These are phyloP conservation scores for Cataglyphis cursor DNA, from an alignment of 2,888 invertebrate genomes.

Conservation along the genomic window DNA sequence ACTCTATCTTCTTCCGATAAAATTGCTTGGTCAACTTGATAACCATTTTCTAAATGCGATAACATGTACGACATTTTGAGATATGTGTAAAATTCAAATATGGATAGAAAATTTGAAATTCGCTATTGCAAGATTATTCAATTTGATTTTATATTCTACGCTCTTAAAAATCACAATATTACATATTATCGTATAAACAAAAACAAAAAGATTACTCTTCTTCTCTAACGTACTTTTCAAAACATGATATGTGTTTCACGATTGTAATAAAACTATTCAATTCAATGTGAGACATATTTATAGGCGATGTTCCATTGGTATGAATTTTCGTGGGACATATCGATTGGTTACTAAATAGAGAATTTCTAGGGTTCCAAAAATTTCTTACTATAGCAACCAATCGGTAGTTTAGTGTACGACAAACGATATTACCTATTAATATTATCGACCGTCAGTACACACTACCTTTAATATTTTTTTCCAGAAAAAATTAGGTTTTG, in stretches of 20 bases:
- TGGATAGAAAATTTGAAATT: conserved; percentile 19
- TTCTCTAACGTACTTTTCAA: not conserved
- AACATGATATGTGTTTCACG: no score
- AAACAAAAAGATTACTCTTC: not conserved
- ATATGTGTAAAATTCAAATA: not conserved
- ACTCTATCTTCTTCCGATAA: conserved; percentile 99
- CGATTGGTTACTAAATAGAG: no score
- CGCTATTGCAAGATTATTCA: conserved; percentile 12
- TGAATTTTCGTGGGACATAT: no score
- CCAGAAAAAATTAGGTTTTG: not conserved
- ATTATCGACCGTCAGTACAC: no score
- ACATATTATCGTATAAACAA: not conserved
- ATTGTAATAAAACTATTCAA: no score
- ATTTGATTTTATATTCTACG: not conserved
- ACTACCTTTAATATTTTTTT: no score
- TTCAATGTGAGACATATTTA: no score
- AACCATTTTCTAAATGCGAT: conserved; percentile 99
- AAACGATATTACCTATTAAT: no score
- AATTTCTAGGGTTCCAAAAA: no score
- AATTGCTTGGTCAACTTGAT: conserved; percentile 99
- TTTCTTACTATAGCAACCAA: no score
- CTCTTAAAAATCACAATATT: not conserved
- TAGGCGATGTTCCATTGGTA: no score
- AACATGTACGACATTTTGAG: conserved; percentile 99
- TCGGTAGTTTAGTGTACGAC: no score